Base-by-base conservation (phyloP, 1,140 invertebrate genomes). In the Atta colombica region DNA sequence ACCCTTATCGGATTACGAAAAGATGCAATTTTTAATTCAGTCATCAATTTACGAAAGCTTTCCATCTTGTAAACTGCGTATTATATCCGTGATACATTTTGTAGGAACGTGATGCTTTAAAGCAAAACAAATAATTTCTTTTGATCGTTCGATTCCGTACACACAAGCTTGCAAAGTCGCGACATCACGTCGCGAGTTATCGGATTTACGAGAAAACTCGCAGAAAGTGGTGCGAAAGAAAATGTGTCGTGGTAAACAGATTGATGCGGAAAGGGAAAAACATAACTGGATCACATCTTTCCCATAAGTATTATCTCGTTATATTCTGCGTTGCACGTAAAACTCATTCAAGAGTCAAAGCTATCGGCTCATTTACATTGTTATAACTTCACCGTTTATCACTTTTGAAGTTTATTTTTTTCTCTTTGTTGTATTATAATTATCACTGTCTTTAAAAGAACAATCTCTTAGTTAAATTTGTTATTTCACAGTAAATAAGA, bases 141-240 rank as follows among this genome's bases (percentile, higher is more conserved):
- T 49, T 28, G 80, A 84, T 82, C 39, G 35, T n/a, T 25, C 69
- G 55, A 84, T 84, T 84, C 49, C 18, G 55, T 7, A 69, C 80
- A 74, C 80, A 69, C 80, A 66, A 81, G 21, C 8, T 35, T 31
- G 68, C 49, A n/a, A 39, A 81, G 3, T 25, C 78, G 78, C 65
- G 35, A 31, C 35, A 45, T 16, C 14, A 10, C 65, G 31, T 61
- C 25, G 21, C 39, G 21, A 4, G 68, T 74, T 84, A 74, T 84
- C 69, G 80, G 80, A 61, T 84, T 75, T 74, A 35, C 39, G 53
- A 71, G 55, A 3, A n/a, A 61, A 75, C 28, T 39, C 18, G 18
- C 25, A 45, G 28, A 74, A 75, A 84, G 69, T 61, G 49, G 80
- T 25, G 49, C 80, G 69, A 61, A 35, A 55, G 66, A 81, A 39